Percentiles rank a stretch among this genome's conserved stretches.
These are phyloP conservation scores for Zaprionus nigranus DNA, from an alignment of 1,140 invertebrate genomes.

Conservation along the genomic window DNA sequence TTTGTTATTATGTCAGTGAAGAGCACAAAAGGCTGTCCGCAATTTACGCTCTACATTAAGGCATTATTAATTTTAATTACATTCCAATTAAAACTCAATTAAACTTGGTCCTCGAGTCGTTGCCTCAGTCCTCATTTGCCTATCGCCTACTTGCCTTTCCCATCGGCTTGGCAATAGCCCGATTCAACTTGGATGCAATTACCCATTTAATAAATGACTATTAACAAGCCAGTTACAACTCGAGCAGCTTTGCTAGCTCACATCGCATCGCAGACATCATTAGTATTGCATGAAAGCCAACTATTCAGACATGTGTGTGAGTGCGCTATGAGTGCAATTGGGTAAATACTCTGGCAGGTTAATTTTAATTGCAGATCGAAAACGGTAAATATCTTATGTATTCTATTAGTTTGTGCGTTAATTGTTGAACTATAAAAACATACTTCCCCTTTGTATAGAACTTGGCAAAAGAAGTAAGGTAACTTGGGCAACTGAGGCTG, in stretches of 20 bases:
- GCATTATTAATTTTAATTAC: slow-evolving; percentile 77
- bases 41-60: slow-evolving; percentile 53
- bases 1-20: slow-evolving; percentile 6
- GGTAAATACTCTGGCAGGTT: background rate
- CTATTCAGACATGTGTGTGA: background rate
- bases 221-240: slow-evolving; percentile 1
- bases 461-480: no score
- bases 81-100: slow-evolving; percentile 74
- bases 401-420: background rate
- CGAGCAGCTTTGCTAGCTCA: background rate
- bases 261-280: slow-evolving; percentile 3
- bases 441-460: no score
- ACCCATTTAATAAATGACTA: slow-evolving; percentile 37
- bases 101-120: slow-evolving; percentile 37
- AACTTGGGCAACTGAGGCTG: no score
- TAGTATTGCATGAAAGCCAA: slow-evolving; percentile 1
- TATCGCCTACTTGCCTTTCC: background rate
- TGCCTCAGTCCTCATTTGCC: slow-evolving; percentile 7
- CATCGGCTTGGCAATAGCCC: slow-evolving; percentile 19
- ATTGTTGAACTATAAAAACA: no score
- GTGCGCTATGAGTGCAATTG: background rate
- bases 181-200: slow-evolving; percentile 47
- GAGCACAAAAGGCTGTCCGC: slow-evolving; percentile 48
- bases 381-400: background rate
- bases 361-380: background rate